Base-by-base conservation (phyloP, 2,113 vertebrate genomes). In the Sinocyclocheilus anshuiensis region DNA sequence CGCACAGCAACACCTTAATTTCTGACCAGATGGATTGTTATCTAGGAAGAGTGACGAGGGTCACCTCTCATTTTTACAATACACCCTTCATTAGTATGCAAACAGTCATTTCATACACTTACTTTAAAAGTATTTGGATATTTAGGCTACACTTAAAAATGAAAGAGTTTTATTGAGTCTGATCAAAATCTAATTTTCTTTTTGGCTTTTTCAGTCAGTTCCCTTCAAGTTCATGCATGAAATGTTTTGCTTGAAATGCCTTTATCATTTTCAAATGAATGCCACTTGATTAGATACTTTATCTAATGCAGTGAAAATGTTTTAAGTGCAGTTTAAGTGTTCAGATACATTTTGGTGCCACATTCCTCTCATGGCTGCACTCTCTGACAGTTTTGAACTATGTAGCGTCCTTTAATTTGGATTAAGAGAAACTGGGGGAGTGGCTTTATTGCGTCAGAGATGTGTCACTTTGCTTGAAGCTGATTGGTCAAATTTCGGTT, bases 1-100 rank as follows among this genome's bases (percentile, higher is more conserved):
- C 20, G 59, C 59, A 82, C 39, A 67, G 24, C 61, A 69, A 65
- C 80, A 67, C 36, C 77, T 80, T 3, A 24, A 42, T 80, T 80
- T 80, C 18, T 4, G 22, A 61, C 77, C 33, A 80, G 77, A 80
- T 80, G 57, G 55, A 82, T 50, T 7, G 10, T 63, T 39, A 81
- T 45, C 29, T 24, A 29, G 13, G 7, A 26, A 67, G 13, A 29
- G 61, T 50, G 80, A 61, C 33, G 20, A 42, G 20, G 55, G 55
- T 63, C 78, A 80, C 57, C 22, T 63, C 57, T 39, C 6, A 24
- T 63, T 81, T 63, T 42, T 59, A 22, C 78, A 63, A 15, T 42
- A 39, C 11, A 55, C 15, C 10, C 77, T 79, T 79, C 18, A 79
- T 22, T n/a, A 55, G 48, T 24, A n/a, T 15, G 12, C 36, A 79